These are phyloP conservation scores for Panagrolaimus sp. DNA, from an alignment of 1,140 invertebrate species.

Conservation along the genomic window DNA sequence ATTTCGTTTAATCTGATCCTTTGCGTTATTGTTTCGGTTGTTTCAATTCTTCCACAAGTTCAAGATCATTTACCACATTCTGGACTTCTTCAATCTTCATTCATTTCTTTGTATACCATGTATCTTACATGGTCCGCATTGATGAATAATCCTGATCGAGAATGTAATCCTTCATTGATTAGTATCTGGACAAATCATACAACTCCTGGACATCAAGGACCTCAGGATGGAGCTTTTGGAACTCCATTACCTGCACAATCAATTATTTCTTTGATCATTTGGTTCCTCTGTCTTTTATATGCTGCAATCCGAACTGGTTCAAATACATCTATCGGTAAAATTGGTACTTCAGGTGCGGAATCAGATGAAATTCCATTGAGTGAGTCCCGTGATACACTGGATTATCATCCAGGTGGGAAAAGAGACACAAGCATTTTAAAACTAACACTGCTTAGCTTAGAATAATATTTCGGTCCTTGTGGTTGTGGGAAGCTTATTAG, in stretches of 20 bases:
- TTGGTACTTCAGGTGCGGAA: conserved; percentile 43
- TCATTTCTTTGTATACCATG: conserved; percentile 84
- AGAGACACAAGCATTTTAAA: no score
- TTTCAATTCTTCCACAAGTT: conserved; percentile 84
- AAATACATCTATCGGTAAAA: conserved; percentile 63
- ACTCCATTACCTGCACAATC: conserved; percentile 64
- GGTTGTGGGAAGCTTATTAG: conserved; percentile 1
- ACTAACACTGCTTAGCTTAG: not conserved
- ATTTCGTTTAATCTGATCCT: conserved; percentile 92
- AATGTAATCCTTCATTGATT: conserved; percentile 71
- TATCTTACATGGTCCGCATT: conserved; percentile 97
- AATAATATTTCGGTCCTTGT: not conserved
- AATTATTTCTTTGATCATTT: conserved; percentile 83
- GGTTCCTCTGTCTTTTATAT: conserved; percentile 89
- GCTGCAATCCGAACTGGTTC: conserved; percentile 62
- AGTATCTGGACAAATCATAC: conserved; percentile 50
- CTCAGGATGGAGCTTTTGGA: conserved; percentile 17
- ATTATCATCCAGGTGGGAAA: no score
- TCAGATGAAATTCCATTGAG: conserved; percentile 55
- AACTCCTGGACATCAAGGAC: conserved; percentile 21
- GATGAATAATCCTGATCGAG: conserved; percentile 75
- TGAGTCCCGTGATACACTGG: conserved; percentile 38
- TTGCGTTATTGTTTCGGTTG: conserved; percentile 74
- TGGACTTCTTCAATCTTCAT: conserved; percentile 73
- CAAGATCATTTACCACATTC: conserved; percentile 70